phyloP scores from a whole-genome alignment of 2,888 invertebrate species.

The Zygogramma bicolorata region DNA sequence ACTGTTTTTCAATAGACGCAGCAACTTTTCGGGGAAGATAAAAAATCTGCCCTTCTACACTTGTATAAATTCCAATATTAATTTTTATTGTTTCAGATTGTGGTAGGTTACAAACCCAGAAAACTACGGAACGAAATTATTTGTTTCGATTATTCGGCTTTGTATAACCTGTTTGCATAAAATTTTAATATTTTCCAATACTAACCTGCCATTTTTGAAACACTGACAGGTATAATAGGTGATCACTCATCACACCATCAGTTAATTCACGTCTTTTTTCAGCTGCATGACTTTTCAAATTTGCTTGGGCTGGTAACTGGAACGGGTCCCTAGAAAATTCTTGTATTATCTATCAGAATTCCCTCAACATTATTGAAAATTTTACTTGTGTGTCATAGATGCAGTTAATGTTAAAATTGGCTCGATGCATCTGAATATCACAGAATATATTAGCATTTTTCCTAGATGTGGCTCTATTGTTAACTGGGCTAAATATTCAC shows the following conservation, averaged over 20 bases:
- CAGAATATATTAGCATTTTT: conserved; percentile 90
- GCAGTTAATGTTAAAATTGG: conserved; percentile 93
- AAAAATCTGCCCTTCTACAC: too few species aligned
- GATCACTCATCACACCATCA: conserved; percentile 87
- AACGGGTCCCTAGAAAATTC: conserved; percentile 76
- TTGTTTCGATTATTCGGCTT: too few species aligned
- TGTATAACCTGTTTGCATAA: background rate
- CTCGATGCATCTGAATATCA: conserved; percentile 92
- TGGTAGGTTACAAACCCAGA: too few species aligned
- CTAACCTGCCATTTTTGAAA: conserved; percentile 75
- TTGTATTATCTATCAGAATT: background rate
- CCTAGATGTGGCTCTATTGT: conserved; percentile 93
- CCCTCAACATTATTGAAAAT: background rate
- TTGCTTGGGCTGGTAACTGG: conserved; percentile 77
- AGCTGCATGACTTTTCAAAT: conserved; percentile 73
- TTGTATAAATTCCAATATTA: too few species aligned
- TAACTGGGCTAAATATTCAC: conserved; percentile 89
- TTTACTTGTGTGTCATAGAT: conserved; percentile 80
- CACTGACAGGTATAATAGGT: conserved; percentile 85
- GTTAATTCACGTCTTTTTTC: conserved; percentile 78
- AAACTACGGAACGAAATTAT: too few species aligned
- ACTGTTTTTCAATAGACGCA: too few species aligned
- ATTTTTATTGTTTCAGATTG: too few species aligned
- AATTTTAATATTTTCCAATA: background rate
- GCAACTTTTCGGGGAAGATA: too few species aligned